Base-by-base conservation (phyloP, 1,140 invertebrate genomes). In the Aphidius gifuensis region DNA sequence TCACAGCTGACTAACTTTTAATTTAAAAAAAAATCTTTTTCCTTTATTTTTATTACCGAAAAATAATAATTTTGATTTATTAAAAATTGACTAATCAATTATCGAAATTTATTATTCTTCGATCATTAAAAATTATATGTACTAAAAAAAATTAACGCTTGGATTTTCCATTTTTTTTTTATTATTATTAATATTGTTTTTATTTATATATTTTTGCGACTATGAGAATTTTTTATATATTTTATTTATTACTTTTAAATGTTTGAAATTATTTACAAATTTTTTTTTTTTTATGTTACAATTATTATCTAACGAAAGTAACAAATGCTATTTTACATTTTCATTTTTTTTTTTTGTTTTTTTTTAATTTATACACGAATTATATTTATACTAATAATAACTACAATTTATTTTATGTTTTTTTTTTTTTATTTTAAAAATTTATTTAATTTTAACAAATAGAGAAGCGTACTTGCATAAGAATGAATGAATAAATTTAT, bases 291-390 rank as follows among this genome's bases (percentile, higher is more conserved):
- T 46, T 9, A 32, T 46, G n/a, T 49, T 49, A 49, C 47, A 49
- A 49, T 8, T 50, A 61, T 58, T 51, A 77, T 69, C 51, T 64
- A 68, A 73, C 71, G 68, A 76, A 70, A 78, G 73, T 80, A 81
- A 81, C 77, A 80, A 80, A 78, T 74, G 66, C 72, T 81, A 81
- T 80, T 70, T 79, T 78, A 81, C 78, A 80, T 21, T 61, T 49
- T 38, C 55, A 1, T 32, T 32, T 32, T 32, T 32, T 4, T 32
- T 64, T 62, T 62, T 60, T 59, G 16, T 16, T 16, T 16, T 16
- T 16, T 16, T 16, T 16, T 16, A 0, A 16, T 67, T 67, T 69
- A 68, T 69, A 70, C 66, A 69, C 54, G 64, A 67, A 67, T 60
- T 66, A 68, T 67, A 50, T 61, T 68, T 58, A 53, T 66, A 68